Conservation (phyloP, 2,888 invertebrate genomes). For the Microchrysa polita region DNA sequence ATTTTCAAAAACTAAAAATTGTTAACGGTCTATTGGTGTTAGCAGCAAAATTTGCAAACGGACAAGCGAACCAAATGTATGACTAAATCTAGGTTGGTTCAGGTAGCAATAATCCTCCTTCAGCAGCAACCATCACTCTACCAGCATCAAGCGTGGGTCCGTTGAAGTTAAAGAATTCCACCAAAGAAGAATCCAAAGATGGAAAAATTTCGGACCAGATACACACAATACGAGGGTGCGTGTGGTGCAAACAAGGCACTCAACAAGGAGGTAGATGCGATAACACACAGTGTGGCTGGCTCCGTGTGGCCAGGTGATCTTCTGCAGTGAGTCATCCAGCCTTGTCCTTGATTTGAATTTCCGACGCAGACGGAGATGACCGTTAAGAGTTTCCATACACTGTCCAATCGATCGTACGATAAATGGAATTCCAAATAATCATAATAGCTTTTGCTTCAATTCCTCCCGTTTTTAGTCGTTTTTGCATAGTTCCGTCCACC, state of each 20-base stretch:
- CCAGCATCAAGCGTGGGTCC: neutral
- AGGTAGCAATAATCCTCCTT: too few species aligned
- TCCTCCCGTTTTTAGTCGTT: too few species aligned
- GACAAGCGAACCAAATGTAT: neutral
- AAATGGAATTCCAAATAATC: neutral
- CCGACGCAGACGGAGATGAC: neutral
- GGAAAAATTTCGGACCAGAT: too few species aligned
- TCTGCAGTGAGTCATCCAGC: conserved; percentile 4
- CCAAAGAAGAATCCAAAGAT: neutral
- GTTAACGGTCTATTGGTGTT: too few species aligned
- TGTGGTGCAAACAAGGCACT: neutral
- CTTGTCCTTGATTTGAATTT: conserved; percentile 40
- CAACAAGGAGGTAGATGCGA: neutral
- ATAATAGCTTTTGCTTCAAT: too few species aligned
- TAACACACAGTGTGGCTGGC: too few species aligned
- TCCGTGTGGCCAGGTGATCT: too few species aligned
- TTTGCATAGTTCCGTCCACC: too few species aligned
- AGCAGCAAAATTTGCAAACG: too few species aligned
- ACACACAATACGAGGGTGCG: neutral
- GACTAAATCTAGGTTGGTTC: neutral
- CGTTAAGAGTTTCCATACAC: conserved; percentile 15
- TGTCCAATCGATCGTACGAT: too few species aligned
- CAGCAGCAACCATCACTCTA: too few species aligned
- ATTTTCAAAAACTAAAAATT: too few species aligned
- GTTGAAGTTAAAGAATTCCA: neutral